Percentiles rank a stretch among this genome's conserved stretches.
Conservation (phyloP, 2,113 vertebrate species). For the Neodontobutis hainanensis region DNA sequence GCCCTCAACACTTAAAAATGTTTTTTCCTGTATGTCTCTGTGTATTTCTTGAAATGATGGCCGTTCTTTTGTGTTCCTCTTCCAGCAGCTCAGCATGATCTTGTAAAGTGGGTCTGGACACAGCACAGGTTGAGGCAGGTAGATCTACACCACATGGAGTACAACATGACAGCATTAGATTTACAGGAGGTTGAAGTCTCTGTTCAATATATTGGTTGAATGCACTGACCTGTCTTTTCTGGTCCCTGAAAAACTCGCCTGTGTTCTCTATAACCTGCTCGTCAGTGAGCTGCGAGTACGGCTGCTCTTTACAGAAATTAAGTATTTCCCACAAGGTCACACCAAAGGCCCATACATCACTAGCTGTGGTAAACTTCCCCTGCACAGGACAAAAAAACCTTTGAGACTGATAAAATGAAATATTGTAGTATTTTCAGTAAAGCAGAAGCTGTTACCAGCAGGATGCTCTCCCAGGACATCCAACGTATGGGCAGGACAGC, state of each 20-base stretch:
- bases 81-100: slow-evolving; percentile 97
- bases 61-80: slow-evolving; percentile 91
- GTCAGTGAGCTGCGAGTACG: slow-evolving; percentile 93
- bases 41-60: slow-evolving; percentile 94
- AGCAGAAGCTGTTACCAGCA: slow-evolving; percentile 80
- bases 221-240: slow-evolving; percentile 89
- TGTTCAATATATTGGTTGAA: neutral
- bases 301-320: slow-evolving; percentile 95
- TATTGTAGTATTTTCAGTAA: too few species aligned
- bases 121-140: slow-evolving; percentile 90
- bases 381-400: slow-evolving; percentile 47
- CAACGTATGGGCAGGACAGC: slow-evolving; percentile 97
- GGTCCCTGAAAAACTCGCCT: slow-evolving; percentile 98
- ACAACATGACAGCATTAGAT: neutral
- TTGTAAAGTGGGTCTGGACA: slow-evolving; percentile 94
- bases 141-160: slow-evolving; percentile 78
- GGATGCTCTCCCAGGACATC: slow-evolving; percentile 99
- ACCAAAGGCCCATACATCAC: slow-evolving; percentile 96
- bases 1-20: slow-evolving; percentile 58
- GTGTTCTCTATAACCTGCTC: slow-evolving; percentile 99
- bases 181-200: neutral
- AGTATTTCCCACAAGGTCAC: slow-evolving; percentile 97
- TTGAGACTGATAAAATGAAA: neutral
- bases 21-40: slow-evolving; percentile 82
- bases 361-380: slow-evolving; percentile 98